Conservation (phyloP, 2,888 invertebrate genomes). For the Macrophya annulata region DNA sequence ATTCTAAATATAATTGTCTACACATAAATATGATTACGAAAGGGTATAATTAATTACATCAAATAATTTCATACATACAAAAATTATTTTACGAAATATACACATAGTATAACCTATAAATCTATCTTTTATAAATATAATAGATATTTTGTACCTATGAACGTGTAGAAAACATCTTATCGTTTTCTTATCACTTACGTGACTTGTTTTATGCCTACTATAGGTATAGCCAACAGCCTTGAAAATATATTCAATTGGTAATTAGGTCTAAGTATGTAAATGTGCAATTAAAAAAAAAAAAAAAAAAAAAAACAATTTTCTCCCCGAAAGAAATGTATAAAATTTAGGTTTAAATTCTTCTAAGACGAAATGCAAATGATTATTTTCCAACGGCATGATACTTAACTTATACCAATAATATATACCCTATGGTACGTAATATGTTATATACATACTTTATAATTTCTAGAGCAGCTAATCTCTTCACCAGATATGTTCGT, state of each 20-base stretch:
- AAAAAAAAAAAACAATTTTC: neutral
- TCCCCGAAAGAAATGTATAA: neutral
- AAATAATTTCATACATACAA: neutral
- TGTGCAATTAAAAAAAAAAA: neutral
- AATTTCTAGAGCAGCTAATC: conserved; percentile 15
- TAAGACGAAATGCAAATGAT: neutral
- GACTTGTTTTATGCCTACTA: neutral
- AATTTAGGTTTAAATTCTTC: neutral
- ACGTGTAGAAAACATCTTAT: conserved; percentile 21
- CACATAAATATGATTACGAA: neutral
- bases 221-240: conserved; percentile 1
- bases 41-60: too few species aligned
- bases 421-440: too few species aligned
- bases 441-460: neutral
- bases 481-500: neutral
- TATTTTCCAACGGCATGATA: neutral
- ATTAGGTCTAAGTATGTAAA: neutral
- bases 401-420: too few species aligned
- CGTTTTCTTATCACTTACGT: neutral
- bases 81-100: conserved; percentile 21
- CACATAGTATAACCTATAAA: too few species aligned
- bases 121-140: too few species aligned
- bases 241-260: neutral
- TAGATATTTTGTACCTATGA: neutral
- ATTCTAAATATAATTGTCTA: neutral